phyloP scores from a whole-genome alignment of 2,888 invertebrate species.

The Tanytarsus gracilentus region DNA sequence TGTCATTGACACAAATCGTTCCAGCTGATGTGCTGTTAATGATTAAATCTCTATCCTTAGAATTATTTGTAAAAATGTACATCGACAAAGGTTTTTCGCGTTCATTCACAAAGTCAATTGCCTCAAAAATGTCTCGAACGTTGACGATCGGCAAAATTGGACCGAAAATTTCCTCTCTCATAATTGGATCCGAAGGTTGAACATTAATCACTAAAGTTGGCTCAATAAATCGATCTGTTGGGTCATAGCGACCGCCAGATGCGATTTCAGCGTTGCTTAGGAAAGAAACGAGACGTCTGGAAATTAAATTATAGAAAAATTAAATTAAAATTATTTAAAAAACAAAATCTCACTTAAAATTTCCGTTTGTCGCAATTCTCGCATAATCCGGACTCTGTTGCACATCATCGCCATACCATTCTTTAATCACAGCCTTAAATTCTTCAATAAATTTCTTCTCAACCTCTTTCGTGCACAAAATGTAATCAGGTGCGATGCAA shows the following conservation, averaged over 20 bases:
- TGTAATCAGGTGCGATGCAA: constrained; percentile 92
- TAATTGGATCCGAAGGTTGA: constrained; percentile 59
- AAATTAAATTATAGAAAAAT: constrained; percentile 31
- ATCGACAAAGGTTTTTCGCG: constrained; percentile 86
- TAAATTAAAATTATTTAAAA: neutral
- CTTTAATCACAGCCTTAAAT: constrained; percentile 56
- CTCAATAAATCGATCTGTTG: constrained; percentile 66
- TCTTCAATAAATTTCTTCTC: constrained; percentile 62
- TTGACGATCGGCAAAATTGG: constrained; percentile 87
- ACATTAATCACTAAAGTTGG: constrained; percentile 81
- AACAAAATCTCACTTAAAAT: constrained; percentile 60
- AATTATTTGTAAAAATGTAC: constrained; percentile 71
- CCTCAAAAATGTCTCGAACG: constrained; percentile 75
- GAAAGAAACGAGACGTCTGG: constrained; percentile 63
- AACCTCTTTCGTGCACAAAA: constrained; percentile 71
- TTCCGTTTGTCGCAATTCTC: constrained; percentile 74
- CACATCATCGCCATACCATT: constrained; percentile 77
- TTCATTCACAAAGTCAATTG: constrained; percentile 78
- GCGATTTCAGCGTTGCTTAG: constrained; percentile 64
- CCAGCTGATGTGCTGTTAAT: constrained; percentile 68
- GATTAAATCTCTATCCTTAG: constrained; percentile 51
- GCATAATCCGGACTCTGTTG: constrained; percentile 75
- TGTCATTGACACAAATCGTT: constrained; percentile 75
- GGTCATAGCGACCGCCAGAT: constrained; percentile 69
- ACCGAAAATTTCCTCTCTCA: constrained; percentile 94